Evolutionary conservation across 2,113 vertebrate species (phyloP), one percentile per base, ranked within the genome.

Genomic region (Crotalus tigris): DNA sequence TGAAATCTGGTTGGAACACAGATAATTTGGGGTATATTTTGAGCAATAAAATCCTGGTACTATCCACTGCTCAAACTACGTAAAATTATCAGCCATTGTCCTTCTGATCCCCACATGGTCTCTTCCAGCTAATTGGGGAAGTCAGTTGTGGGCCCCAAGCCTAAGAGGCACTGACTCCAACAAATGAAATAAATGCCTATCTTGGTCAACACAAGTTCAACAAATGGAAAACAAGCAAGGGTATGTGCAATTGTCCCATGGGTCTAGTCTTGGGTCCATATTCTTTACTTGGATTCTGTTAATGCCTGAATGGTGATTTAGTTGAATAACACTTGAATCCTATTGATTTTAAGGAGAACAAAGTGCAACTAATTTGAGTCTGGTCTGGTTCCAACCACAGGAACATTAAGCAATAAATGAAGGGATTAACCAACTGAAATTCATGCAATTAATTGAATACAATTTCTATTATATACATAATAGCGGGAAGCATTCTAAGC

Each of bases 401-500:
- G 85, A 49, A 49, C 46, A 46, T 86, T 86, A 86, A 86, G 46
- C 85, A 86, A 86, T 86, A 86, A 46, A 86, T 49, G 39, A 86
- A 86, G 39, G 39, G 44, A 46, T 86, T 86, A 86, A 86, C 46
- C 85, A 86, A 86, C 85, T 81, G 46, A 86, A 46, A 86, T 49
- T 86, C 39, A 86, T 86, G 46, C 39, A 49, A 86, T 86, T 86
- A 86, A 86, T 86, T 86, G 46, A 86, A 86, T 46, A 86, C 85
- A 86, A 86, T 86, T 86, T 26, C 88, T 59, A 46, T 59, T 59
- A 59, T 59, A 89, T 93, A 93, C 81, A 88, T 92, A 88, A 90
- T 96, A 94, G 54, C 58, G 75, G 75, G 75, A 81, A 92, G 54
- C 46, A 85, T 85, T 57, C 3, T 8, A 91, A 92, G 88, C 69